phyloP scores from a whole-genome alignment of 2,797 vertebrate species.

The Delichon dasypus region DNA sequence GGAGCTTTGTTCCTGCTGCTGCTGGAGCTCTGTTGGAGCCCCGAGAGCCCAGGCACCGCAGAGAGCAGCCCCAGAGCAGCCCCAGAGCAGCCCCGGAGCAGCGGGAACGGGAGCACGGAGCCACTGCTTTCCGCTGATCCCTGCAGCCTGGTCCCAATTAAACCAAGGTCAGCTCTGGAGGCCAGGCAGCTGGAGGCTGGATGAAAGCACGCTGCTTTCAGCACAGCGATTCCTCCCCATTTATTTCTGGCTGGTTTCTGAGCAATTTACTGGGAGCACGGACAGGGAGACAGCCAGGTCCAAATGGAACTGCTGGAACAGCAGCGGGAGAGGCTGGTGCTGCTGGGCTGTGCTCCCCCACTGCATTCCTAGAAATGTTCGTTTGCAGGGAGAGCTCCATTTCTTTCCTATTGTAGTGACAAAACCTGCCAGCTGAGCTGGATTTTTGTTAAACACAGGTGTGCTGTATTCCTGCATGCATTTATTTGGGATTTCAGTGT shows the following conservation, averaged over 20 bases:
- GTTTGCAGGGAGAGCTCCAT: not conserved
- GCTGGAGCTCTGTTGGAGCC: too few relatives aligned
- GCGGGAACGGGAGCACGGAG: too few relatives aligned
- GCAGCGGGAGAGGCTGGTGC: not conserved
- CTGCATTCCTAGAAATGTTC: not conserved
- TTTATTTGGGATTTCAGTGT: not conserved
- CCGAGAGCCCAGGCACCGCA: too few relatives aligned
- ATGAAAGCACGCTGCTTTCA: not conserved
- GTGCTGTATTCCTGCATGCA: not conserved
- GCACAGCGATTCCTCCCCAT: not conserved
- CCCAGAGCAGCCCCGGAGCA: too few relatives aligned
- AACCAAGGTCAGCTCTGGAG: not conserved
- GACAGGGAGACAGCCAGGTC: not conserved
- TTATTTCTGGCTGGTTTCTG: not conserved
- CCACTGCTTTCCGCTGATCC: not conserved
- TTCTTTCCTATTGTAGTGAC: not conserved
- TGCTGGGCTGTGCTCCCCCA: not conserved
- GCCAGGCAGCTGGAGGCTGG: not conserved
- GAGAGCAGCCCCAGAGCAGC: too few relatives aligned
- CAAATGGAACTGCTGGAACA: not conserved
- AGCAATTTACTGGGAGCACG: rapidly evolving
- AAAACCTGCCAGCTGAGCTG: not conserved
- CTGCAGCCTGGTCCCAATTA: not conserved
- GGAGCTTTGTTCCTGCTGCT: too few relatives aligned
- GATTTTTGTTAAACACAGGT: not conserved